phyloP scores from a whole-genome alignment of 2,888 invertebrate species.

The Dione vanillae region DNA sequence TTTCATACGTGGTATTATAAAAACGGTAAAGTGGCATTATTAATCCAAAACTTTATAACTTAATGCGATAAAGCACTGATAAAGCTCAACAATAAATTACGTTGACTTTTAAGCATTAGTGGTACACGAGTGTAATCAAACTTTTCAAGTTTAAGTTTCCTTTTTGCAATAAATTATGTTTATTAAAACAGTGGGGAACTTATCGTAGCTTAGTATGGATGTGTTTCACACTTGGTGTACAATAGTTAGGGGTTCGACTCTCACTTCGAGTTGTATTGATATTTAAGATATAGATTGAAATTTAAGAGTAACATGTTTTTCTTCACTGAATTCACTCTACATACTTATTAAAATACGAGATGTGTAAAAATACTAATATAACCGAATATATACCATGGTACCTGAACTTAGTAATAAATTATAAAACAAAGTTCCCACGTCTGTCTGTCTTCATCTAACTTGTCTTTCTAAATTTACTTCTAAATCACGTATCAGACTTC shows the following conservation, averaged over 20 bases:
- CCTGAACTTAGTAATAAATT: neutral
- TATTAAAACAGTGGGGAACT: slow-evolving; percentile 33
- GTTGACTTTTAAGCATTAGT: slow-evolving; percentile 54
- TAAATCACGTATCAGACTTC: slow-evolving; percentile 15
- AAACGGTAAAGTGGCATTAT: slow-evolving; percentile 55
- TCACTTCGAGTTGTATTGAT: neutral
- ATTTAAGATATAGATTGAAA: neutral
- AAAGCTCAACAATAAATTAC: slow-evolving; percentile 60
- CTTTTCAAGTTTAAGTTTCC: slow-evolving; percentile 26
- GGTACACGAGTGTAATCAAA: slow-evolving; percentile 46
- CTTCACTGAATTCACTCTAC: neutral
- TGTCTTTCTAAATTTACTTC: slow-evolving; percentile 13
- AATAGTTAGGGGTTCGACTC: neutral
- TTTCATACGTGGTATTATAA: slow-evolving; percentile 32
- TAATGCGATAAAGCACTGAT: slow-evolving; percentile 66
- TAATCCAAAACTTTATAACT: slow-evolving; percentile 66
- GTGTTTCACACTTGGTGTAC: neutral
- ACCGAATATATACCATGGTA: neutral
- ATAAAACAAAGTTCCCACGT: slow-evolving; percentile 5
- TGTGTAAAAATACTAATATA: neutral
- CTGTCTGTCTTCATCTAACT: slow-evolving; percentile 15
- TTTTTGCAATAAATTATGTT: slow-evolving; percentile 26
- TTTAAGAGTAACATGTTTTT: neutral
- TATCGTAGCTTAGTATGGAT: neutral
- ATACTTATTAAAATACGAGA: neutral